Evolutionary conservation across 2,888 invertebrate genomes (phyloP), one percentile per base, ranked within the genome.

Genomic region (Troides aeacus): DNA sequence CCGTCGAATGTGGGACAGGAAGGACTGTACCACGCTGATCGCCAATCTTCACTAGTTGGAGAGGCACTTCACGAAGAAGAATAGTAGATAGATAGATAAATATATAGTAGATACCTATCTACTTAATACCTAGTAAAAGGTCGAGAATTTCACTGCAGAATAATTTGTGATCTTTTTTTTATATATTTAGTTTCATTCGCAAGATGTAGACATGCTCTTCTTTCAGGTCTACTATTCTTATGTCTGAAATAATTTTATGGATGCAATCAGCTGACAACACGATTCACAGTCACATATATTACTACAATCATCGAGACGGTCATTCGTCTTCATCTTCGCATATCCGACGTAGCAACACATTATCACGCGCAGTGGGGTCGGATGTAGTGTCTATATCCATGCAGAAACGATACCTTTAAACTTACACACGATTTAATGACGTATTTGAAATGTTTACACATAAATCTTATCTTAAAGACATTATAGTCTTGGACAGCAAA

Each of bases 281-380:
- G 21, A 56, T 58, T n/a, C 23, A 58, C 57, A 58, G 56, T 56
- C 6, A 7, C 23, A 23, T 58, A 23, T 7, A 58, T 58, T n/a
- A 23, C 23, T 69, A 59, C 46, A 21, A 60, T 60, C 60, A 6
- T 36, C 36, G 46, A 71, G 71, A 72, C 66, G 61, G 69, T 58
- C 70, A 71, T 65, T 59, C 23, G 58, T 64, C 65, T 65, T 65
- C 59, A 65, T 59, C 65, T 65, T 59, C 46, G 42, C n/a, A 39
- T 24, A 65, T 65, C 59, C 59, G 65, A 46, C 59, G 64, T 65
- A 15, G 15, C 17, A 58, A 58, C 39, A 30, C 23, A 57, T 57
- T 59, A 65, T 24, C 21, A 24, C 42, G 36, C 15, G 60, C 24
- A 21, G 58, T 17, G 42, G 42, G 65, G 65, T 65, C 65, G 65